Base-by-base conservation (phyloP, 92 coral and sea anemone genomes). In the Parazoanthus atlanticus region DNA sequence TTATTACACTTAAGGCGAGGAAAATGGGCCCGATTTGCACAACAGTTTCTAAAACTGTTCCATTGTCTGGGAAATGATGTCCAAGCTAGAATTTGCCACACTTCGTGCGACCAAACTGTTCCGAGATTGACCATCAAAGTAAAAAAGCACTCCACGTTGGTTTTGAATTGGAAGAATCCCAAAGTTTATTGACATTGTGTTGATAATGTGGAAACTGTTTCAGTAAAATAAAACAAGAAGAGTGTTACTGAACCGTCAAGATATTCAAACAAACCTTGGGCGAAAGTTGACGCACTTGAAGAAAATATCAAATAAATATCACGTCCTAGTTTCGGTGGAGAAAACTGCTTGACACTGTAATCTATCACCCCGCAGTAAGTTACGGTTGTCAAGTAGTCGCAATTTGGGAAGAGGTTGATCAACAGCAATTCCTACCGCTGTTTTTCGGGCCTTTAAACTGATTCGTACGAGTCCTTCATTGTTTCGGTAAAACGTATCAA, bases 231-330 rank as follows among this genome's bases (percentile, higher is more conserved):
- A 41, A 78, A 28, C 36, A 36, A 8, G 5, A 25, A 78, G 12
- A 47, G 66, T 46, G 82, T 78, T 78, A 47, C 82, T 43, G 64
- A 25, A 43, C 64, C 66, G 8, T 78, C 10, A 29, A 43, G 82
- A 78, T n/a, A 78, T 78, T 78, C 61, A 77, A 78, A 78, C 64
- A 78, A 78, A 78, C 34, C 29, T 49, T 77, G 81, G 43, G 23
- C 77, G 25, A 73, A 73, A 32, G 41, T 36, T 36, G 30, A 75
- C 49, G 43, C 79, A 8, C 19, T 15, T 33, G 78, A 15, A 19
- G 25, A 11, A 74, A 38, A 33, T 33, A 74, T 41, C 16, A 75
- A 38, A 41, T 21, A 32, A 75, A 19, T 13, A 33, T 6, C 28
- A 23, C 79, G 28, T 36, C 49, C 69, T 21, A 61, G 25, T 71